phyloP scores from a whole-genome alignment of 2,797 vertebrate genomes.

The Acrossocheilus wenchowensis region DNA sequence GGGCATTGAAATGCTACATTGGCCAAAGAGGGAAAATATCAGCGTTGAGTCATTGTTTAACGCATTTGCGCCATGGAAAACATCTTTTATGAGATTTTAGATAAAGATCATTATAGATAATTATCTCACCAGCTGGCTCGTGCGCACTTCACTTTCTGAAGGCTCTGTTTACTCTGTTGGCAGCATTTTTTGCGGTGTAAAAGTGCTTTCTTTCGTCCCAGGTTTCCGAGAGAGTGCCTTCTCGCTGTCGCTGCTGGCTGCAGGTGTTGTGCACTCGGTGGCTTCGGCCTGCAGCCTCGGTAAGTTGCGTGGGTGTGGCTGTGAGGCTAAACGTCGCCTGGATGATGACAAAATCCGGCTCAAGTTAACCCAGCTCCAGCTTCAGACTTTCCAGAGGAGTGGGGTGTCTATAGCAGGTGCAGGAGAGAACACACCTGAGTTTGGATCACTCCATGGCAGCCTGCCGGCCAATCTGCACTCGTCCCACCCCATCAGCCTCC shows the following conservation, averaged over 20 bases:
- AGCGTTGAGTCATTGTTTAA: conserved; percentile 37
- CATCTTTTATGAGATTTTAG: conserved; percentile 42
- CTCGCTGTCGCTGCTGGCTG: conserved; percentile 89
- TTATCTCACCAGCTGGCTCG: conserved; percentile 38
- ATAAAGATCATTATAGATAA: conserved; percentile 41
- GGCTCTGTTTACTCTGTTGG: conserved; percentile 21
- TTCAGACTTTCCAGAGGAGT: conserved; percentile 85
- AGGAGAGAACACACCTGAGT: conserved; percentile 71
- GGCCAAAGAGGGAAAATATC: conserved; percentile 32
- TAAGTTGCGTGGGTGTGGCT: conserved; percentile 89
- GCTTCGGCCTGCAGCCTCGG: conserved; percentile 93
- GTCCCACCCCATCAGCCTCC: conserved; percentile 69
- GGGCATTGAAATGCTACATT: conserved; percentile 34
- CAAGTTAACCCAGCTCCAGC: conserved; percentile 90
- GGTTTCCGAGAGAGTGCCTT: conserved; percentile 93
- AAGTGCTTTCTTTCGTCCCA: conserved; percentile 63
- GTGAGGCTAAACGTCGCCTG: conserved; percentile 84
- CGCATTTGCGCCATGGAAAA: conserved; percentile 31
- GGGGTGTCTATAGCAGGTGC: conserved; percentile 71
- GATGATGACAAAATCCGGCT: conserved; percentile 88
- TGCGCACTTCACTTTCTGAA: conserved; percentile 2
- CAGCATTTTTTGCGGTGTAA: conserved; percentile 4
- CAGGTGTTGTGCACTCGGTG: conserved; percentile 92
- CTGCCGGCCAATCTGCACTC: conserved; percentile 75
- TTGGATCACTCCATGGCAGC: conserved; percentile 69